Evolutionary conservation across 2,888 invertebrate species (phyloP), one percentile per base, ranked within the genome.

Genomic region (Omphaloscelis lunosa): DNA sequence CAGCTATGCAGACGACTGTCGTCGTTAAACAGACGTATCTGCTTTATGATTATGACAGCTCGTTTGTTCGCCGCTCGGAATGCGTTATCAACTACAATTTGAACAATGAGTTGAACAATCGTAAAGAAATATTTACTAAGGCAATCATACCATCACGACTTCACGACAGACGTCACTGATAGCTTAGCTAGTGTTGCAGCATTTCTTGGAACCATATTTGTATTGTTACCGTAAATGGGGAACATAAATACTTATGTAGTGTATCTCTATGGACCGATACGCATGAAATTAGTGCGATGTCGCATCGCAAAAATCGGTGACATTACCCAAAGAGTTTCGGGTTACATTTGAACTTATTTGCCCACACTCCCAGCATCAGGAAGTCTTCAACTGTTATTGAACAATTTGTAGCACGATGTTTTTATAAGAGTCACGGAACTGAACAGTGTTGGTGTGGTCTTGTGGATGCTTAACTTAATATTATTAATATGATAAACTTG

Each of bases 1-100:
- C 34, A 75, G 58, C 76, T 41, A 66, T 51, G 80, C 70, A 69
- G 82, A 61, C 82, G 17, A 27, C 20, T n/a, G 63, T 48, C 77
- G 15, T 45, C 45, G 45, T 45, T 45, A 45, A 45, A 45, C 84
- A 51, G 17, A 70, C 66, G 68, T 84, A 65, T 85, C 71, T 68
- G 69, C 67, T 81, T 73, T 84, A 77, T 84, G 68, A 66, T 83
- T 77, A 72, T 84, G 62, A 72, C 75, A 69, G 63, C 67, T 74
- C 72, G 74, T 82, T 75, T 72, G 70, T 80, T 69, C 72, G 45
- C 27, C 29, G 51, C 48, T 63, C 59, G 56, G 56, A 72, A 72
- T 58, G 63, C 41, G 74, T 69, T 82, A 75, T 80, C 72, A 69
- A 41, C 20, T 59, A 58, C 65, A 51, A 72, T 72, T 68, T 65